These are phyloP conservation scores for Teinopalpus imperialis DNA, from an alignment of 2,888 invertebrate genomes.

Conservation along the genomic window DNA sequence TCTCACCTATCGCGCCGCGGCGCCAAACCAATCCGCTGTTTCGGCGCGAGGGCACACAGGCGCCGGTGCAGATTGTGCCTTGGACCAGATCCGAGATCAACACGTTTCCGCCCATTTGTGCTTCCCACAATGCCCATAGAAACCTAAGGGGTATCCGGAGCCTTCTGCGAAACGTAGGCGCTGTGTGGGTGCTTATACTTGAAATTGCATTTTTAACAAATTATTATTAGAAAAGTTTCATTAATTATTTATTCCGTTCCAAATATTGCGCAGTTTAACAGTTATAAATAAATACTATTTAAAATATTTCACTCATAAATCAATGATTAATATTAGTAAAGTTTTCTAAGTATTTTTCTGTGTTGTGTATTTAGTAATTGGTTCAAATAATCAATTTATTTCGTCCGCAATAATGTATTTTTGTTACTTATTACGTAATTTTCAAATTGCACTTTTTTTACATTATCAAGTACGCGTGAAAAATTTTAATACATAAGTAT, in stretches of 20 bases:
- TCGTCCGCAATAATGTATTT: too few species aligned
- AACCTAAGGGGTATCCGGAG: conserved; percentile 38
- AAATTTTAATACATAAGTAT: too few species aligned
- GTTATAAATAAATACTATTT: too few species aligned
- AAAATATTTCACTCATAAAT: too few species aligned
- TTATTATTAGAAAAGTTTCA: conserved; percentile 40
- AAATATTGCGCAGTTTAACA: neutral
- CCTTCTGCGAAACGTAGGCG: conserved; percentile 74
- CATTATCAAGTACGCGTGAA: too few species aligned
- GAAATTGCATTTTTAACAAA: conserved; percentile 64
- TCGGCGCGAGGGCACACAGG: conserved; percentile 44
- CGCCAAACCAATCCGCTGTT: conserved; percentile 48
- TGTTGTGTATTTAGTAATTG: too few species aligned
- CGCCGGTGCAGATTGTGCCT: conserved; percentile 63
- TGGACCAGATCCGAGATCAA: conserved; percentile 39
- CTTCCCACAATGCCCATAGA: conserved; percentile 69
- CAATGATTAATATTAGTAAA: too few species aligned
- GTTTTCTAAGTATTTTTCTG: too few species aligned
- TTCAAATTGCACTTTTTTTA: too few species aligned
- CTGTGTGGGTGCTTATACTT: conserved; percentile 53
- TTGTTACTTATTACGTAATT: too few species aligned
- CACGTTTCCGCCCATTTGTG: conserved; percentile 69
- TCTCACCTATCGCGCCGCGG: conserved; percentile 65
- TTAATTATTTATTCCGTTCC: conserved; percentile 27
- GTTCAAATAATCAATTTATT: too few species aligned